phyloP scores from a whole-genome alignment of 2,888 invertebrate species.

The Cantharis rustica region DNA sequence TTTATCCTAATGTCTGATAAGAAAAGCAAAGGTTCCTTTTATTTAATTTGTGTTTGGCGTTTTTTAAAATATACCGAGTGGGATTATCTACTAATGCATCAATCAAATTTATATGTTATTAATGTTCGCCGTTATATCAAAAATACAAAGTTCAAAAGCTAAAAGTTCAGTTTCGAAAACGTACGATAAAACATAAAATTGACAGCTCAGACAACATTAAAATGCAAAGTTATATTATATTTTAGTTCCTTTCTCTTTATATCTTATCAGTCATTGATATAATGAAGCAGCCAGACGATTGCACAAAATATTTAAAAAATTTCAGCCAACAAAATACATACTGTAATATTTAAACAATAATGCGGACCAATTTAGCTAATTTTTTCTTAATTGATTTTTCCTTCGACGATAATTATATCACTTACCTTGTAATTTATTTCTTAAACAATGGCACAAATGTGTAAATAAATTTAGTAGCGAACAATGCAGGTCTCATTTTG shows the following conservation, averaged over 20 bases:
- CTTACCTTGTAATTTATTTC: background rate
- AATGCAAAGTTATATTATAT: slow-evolving; percentile 1
- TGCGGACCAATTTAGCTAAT: slow-evolving; percentile 19
- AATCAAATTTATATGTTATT: background rate
- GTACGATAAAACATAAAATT: background rate
- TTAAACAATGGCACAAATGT: background rate
- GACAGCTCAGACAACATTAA: background rate
- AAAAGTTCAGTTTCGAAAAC: background rate
- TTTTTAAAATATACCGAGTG: background rate
- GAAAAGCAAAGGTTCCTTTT: background rate
- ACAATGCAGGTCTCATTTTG: background rate
- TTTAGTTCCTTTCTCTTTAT: background rate
- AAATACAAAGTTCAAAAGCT: background rate
- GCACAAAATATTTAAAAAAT: slow-evolving; percentile 33
- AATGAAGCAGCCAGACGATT: slow-evolving; percentile 33
- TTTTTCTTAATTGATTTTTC: slow-evolving; percentile 22
- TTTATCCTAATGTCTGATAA: background rate
- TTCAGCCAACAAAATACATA: slow-evolving; percentile 10
- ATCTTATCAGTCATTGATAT: slow-evolving; percentile 41
- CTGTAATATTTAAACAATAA: background rate
- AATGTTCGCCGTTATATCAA: background rate
- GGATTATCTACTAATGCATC: background rate
- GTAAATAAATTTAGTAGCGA: background rate
- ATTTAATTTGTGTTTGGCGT: background rate
- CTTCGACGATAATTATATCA: slow-evolving; percentile 21